These are phyloP conservation scores for Lycophotia porphyrea DNA, from an alignment of 2,888 invertebrate genomes.

Conservation along the genomic window DNA sequence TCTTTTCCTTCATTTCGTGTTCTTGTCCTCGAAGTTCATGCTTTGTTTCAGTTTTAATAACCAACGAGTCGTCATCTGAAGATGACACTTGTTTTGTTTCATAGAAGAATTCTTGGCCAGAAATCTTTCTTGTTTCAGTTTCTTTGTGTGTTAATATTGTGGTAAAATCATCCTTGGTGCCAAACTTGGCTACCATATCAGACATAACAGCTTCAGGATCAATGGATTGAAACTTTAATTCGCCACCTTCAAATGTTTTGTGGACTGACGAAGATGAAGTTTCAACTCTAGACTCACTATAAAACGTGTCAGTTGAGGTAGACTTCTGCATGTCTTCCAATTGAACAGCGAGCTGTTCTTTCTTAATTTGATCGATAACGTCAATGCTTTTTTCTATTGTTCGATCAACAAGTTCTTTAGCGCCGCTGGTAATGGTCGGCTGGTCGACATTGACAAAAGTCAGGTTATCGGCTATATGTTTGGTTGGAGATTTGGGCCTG, in stretches of 20 bases:
- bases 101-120: constrained; percentile 87
- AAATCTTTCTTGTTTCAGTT: constrained; percentile 87
- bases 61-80: constrained; percentile 86
- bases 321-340: constrained; percentile 85
- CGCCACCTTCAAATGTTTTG: constrained; percentile 81
- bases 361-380: constrained; percentile 85
- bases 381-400: constrained; percentile 86
- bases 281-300: constrained; percentile 84
- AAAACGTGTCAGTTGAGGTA: constrained; percentile 83
- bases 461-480: constrained; percentile 86
- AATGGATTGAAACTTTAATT: constrained; percentile 83
- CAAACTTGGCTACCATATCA: constrained; percentile 85
- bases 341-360: constrained; percentile 85
- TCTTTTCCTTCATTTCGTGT: constrained; percentile 88
- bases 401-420: constrained; percentile 89
- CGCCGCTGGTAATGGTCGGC: constrained; percentile 89
- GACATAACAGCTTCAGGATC: constrained; percentile 85
- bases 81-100: constrained; percentile 88
- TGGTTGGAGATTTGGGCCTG: constrained; percentile 87
- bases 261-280: constrained; percentile 86
- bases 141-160: constrained; percentile 89
- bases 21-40: constrained; percentile 87
- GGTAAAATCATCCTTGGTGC: constrained; percentile 79
- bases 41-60: constrained; percentile 87
- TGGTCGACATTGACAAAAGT: constrained; percentile 88